Percentiles rank a stretch among this genome's conserved stretches.
Conservation (phyloP, 2,888 invertebrate genomes). For the Disparrhopalites patrizii region DNA sequence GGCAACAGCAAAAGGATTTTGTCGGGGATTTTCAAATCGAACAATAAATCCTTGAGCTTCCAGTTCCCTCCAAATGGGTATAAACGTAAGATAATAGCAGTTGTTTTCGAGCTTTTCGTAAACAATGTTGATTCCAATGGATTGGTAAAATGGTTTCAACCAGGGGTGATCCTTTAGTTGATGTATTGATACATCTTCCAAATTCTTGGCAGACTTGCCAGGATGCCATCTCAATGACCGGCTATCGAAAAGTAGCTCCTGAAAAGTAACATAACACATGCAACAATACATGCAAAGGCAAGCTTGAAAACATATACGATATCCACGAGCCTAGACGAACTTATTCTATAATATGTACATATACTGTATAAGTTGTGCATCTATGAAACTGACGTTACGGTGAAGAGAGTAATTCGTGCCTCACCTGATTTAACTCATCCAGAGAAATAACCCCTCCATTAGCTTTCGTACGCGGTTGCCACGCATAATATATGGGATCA, state of each 20-base stretch:
- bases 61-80: background rate
- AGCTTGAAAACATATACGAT: no score
- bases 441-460: background rate
- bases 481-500: background rate
- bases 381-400: no score
- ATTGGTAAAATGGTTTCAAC: background rate
- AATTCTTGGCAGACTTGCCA: background rate
- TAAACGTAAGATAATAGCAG: background rate
- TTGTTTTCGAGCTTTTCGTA: background rate
- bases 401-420: no score
- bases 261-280: no score
- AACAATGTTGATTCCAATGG: background rate
- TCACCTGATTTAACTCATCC: slow-evolving; percentile 2
- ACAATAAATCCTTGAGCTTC: background rate
- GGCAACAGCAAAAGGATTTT: background rate
- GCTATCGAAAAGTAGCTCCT: background rate
- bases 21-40: background rate
- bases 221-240: background rate
- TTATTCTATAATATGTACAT: no score
- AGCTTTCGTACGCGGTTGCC: background rate
- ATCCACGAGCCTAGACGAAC: no score
- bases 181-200: background rate
- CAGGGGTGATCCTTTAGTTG: background rate
- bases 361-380: no score
- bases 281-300: no score